Evolutionary conservation across 2,888 invertebrate species (phyloP).

Genomic region (Drosophila macrospina): DNA sequence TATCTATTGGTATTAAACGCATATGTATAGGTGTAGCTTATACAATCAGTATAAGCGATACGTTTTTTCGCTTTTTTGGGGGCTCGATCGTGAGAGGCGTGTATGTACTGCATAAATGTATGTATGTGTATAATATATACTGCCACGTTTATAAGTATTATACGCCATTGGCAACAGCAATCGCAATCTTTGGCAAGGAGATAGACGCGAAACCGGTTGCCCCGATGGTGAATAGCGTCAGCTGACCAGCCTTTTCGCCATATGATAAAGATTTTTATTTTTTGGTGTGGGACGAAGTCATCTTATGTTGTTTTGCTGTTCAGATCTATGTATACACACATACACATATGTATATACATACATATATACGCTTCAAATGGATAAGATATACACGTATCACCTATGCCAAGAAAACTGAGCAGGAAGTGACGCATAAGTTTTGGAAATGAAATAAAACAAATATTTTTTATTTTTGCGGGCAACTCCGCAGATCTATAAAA

Average conservation of each 20-base stretch:
- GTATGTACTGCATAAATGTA: conserved; percentile 9
- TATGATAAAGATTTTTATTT: conserved; percentile 56
- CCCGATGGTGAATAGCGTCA: conserved; percentile 43
- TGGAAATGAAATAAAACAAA: conserved; percentile 11
- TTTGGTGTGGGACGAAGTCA: conserved; percentile 44
- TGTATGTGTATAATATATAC: conserved; percentile 9
- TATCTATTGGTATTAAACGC: conserved; percentile 2
- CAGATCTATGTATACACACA: conserved; percentile 1
- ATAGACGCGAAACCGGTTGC: conserved; percentile 58
- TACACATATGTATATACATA: background rate
- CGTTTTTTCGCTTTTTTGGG: conserved; percentile 61
- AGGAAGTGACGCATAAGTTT: conserved; percentile 46
- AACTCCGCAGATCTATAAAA: background rate
- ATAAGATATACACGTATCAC: conserved; percentile 43
- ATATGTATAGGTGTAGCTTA: conserved; percentile 39
- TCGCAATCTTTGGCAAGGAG: conserved; percentile 32
- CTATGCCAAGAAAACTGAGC: conserved; percentile 18
- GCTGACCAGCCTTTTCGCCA: conserved; percentile 64
- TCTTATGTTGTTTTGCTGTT: conserved; percentile 28
- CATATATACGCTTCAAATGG: conserved; percentile 31
- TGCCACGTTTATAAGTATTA: conserved; percentile 54
- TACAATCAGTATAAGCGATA: conserved; percentile 69
- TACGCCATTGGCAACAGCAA: conserved; percentile 69
- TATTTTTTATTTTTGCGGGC: background rate
- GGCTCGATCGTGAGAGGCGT: conserved; percentile 64